Evolutionary conservation across 2,888 invertebrate genomes (phyloP), one percentile per base, ranked within the genome.

Genomic region (Cenopis cana): DNA sequence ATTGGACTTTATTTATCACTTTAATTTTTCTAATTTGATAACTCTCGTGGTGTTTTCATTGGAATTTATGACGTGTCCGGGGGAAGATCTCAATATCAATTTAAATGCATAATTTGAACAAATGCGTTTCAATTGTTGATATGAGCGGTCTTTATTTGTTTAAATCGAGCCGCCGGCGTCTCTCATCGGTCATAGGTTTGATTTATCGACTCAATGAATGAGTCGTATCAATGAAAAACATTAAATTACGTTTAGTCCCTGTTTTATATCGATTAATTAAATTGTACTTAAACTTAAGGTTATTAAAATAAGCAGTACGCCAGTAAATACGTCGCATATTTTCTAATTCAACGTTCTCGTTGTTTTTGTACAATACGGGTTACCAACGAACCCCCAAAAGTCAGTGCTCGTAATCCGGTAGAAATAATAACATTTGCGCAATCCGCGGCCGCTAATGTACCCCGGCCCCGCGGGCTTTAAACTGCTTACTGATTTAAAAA

Each of bases 1-100:
- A 93, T 93, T 91, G 92, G 87, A 82, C 88, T 90, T 91, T 91
- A 93, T 93, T 92, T 91, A 92, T 92, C 92, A 89, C 90, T 89
- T 91, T 92, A 93, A 93, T 93, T 91, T 92, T 91, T 91, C 87
- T 93, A 92, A 93, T 93, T 93, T 87, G 90, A 93, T 93, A 89
- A 92, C 85, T 84, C 81, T 79, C 79, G 78, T 78, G 77, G 81
- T 75, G 82, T 84, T 84, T 80, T 89, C 86, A 93, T 92, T 91
- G 86, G 81, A 87, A 93, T 92, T 92, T 91, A 93, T 90, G 89
- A 85, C 74, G 81, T 78, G 79, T 75, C 66, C 76, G 75, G 75
- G 75, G 72, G 76, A 77, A 76, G 77, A 84, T 78, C 79, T 80
- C 81, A 81, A 85, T 89, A 89, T 89, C 89, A 90, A 93, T 93